Evolutionary conservation across 2,113 vertebrate genomes (phyloP).

Genomic region (Aviceda subcristata): DNA sequence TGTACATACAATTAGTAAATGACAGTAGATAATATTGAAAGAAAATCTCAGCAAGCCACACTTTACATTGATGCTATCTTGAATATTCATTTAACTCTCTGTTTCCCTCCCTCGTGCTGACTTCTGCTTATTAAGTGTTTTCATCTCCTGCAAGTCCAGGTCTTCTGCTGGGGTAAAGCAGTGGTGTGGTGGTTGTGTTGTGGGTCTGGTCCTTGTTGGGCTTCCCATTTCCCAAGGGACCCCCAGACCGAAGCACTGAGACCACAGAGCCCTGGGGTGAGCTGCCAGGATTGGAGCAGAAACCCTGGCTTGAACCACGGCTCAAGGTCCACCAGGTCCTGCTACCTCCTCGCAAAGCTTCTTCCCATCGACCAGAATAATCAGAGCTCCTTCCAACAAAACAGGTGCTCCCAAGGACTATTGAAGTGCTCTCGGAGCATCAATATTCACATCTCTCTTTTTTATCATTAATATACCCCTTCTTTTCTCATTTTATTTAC

Average conservation of each 20-base stretch:
- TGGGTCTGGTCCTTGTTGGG: not conserved
- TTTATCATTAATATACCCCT: not conserved
- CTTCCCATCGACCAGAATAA: not conserved
- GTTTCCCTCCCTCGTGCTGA: not conserved
- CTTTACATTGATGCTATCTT: not conserved
- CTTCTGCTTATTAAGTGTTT: not conserved
- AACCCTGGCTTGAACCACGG: not conserved
- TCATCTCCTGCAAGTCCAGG: not conserved
- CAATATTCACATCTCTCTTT: not conserved
- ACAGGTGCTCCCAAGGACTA: not conserved
- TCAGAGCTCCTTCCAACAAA: not conserved
- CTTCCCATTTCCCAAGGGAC: not conserved
- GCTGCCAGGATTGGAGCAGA: not conserved
- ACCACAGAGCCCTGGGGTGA: not conserved
- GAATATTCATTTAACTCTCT: not conserved
- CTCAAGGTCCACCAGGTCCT: not conserved
- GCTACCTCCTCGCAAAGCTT: not conserved
- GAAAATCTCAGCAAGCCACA: not conserved
- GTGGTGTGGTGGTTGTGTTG: not conserved
- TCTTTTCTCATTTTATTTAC: not conserved
- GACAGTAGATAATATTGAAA: not conserved
- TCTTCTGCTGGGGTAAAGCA: fast-evolving
- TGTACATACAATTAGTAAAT: not conserved
- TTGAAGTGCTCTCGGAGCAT: fast-evolving
- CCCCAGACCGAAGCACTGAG: not conserved